These are phyloP conservation scores for Neoniphon sammara DNA, from an alignment of 2,797 vertebrate genomes.

Conservation along the genomic window DNA sequence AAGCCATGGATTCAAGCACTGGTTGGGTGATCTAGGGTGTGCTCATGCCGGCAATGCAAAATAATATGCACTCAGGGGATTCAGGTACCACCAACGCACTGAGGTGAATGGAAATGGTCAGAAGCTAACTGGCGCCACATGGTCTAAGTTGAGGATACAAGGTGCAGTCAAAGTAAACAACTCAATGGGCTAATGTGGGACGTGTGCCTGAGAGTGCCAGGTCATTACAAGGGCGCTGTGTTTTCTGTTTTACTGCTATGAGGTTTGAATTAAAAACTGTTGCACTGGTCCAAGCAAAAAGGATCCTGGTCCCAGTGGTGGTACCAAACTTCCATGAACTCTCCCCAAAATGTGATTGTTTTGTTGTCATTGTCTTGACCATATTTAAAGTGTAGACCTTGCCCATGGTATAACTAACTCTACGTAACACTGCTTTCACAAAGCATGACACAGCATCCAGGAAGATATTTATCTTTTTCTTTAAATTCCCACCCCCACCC, in stretches of 20 bases:
- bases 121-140: constrained; percentile 24
- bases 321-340: constrained; percentile 29
- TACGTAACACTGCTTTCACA: constrained; percentile 84
- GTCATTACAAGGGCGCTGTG: constrained; percentile 13
- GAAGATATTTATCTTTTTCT: constrained; percentile 77
- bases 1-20: constrained; percentile 80
- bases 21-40: constrained; percentile 60
- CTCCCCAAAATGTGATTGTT: constrained; percentile 31
- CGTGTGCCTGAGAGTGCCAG: constrained; percentile 11
- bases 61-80: constrained; percentile 49
- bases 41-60: constrained; percentile 57
- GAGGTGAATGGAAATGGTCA: constrained; percentile 54
- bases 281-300: constrained; percentile 58
- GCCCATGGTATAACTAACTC: constrained; percentile 69
- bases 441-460: constrained; percentile 82
- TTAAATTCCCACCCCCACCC: constrained; percentile 74
- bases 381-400: constrained; percentile 51
- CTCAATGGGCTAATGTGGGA: constrained; percentile 4
- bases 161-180: not conserved
- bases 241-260: constrained; percentile 25
- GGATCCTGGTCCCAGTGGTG: constrained; percentile 42
- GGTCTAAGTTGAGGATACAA: constrained; percentile 2
- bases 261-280: constrained; percentile 28
- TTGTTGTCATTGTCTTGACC: constrained; percentile 10
- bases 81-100: constrained; percentile 56